Conservation (phyloP, 2,113 vertebrate genomes). For the Synchiropus splendidus region DNA sequence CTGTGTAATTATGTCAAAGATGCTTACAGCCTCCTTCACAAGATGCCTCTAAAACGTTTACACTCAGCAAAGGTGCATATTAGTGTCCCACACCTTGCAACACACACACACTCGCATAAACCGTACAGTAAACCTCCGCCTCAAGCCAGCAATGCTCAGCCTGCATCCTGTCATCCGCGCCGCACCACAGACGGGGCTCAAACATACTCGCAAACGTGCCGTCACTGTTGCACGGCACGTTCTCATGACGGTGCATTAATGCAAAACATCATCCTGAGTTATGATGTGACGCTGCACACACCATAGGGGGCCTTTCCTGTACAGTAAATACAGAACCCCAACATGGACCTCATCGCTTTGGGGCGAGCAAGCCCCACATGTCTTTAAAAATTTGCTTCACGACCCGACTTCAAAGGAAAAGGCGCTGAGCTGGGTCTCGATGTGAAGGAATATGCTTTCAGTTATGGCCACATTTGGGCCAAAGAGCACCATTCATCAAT, state of each 20-base stretch:
- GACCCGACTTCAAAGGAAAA: conserved; percentile 69
- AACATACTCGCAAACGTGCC: conserved; percentile 21
- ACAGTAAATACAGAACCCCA: conserved; percentile 21
- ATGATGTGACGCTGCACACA: too few relatives aligned
- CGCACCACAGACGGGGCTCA: conserved; percentile 16
- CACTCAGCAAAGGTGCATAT: conserved; percentile 36
- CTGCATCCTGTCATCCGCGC: conserved; percentile 26
- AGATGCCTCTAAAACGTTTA: conserved; percentile 39
- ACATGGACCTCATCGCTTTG: conserved; percentile 20
- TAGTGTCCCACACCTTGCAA: conserved; percentile 37
- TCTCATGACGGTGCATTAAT: conserved; percentile 33
- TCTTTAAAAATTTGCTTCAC: conserved; percentile 36
- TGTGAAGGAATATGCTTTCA: conserved; percentile 48
- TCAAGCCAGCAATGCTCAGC: conserved; percentile 13
- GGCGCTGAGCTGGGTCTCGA: conserved; percentile 40
- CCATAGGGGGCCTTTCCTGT: conserved; percentile 26
- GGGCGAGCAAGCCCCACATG: conserved; percentile 8
- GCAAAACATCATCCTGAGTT: too few relatives aligned
- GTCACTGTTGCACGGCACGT: conserved; percentile 15
- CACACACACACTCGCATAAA: conserved; percentile 8
- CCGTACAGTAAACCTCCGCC: conserved; percentile 24
- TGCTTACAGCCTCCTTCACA: conserved; percentile 36
- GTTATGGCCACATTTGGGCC: conserved; percentile 41
- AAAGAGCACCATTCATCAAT: conserved; percentile 6
- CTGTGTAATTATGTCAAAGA: conserved; percentile 47